A percentile compares a stretch with the other conserved stretches of the same genome.
Conservation (phyloP, 37 sponge, comb jelly and placozoan genomes). For the Bolinopsis microptera region DNA sequence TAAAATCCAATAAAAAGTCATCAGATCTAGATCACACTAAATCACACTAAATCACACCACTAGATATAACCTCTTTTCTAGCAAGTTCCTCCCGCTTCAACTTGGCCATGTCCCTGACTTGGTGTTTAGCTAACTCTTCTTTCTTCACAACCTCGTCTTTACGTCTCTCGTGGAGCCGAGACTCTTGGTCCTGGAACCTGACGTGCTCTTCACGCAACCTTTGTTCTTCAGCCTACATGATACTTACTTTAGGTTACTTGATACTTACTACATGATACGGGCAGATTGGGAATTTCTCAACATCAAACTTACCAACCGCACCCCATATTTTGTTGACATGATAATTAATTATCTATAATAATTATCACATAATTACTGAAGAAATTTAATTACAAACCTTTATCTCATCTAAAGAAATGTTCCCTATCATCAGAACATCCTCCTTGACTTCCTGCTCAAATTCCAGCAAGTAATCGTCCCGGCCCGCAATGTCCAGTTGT, state of each 20-base stretch:
- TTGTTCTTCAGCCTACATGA: conserved; percentile 62
- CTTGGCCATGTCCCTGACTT: conserved; percentile 51
- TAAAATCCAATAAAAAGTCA: background rate
- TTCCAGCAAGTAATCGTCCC: conserved; percentile 38
- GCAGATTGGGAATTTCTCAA: too few relatives aligned
- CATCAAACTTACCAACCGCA: too few relatives aligned
- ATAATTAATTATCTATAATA: too few relatives aligned
- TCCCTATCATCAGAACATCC: conserved; percentile 69
- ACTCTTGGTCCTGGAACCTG: conserved; percentile 64
- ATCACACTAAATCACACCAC: background rate
- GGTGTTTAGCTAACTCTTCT: conserved; percentile 52
- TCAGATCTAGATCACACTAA: background rate
- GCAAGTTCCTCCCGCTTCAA: conserved; percentile 59
- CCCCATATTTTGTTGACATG: too few relatives aligned
- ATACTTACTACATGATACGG: background rate
- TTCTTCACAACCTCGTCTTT: conserved; percentile 51
- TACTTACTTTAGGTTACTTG: too few relatives aligned
- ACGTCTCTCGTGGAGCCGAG: conserved; percentile 19
- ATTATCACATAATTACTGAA: too few relatives aligned
- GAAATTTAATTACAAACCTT: conserved; percentile 15
- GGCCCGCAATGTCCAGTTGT: background rate
- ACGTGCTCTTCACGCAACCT: conserved; percentile 68
- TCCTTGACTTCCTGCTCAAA: conserved; percentile 66
- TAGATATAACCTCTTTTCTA: conserved; percentile 58
- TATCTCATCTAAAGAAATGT: conserved; percentile 68